Conservation (phyloP, 2,888 invertebrate species). For the Gisinianus flammeolus region DNA sequence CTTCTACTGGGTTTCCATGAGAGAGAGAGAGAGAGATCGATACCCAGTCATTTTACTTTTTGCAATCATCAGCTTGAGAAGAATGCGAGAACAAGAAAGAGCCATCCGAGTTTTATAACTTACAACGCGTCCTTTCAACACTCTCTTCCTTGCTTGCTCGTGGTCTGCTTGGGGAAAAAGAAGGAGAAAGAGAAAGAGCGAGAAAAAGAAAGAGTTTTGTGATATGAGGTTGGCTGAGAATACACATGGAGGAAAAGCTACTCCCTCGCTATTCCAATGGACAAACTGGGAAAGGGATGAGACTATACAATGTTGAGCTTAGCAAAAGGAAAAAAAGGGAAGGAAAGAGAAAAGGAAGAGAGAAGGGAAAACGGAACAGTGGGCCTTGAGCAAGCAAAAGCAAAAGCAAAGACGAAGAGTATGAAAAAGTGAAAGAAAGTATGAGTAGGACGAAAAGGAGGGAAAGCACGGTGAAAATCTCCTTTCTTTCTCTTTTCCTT, state of each 20-base stretch:
- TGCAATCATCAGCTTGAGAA: slow-evolving; percentile 36
- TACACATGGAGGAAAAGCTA: background rate
- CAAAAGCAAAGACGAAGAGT: background rate
- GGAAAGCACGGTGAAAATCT: background rate
- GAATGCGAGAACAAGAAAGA: background rate
- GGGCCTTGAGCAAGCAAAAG: background rate
- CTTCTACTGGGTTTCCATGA: no score
- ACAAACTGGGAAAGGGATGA: background rate
- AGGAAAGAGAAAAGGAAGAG: slow-evolving; percentile 17
- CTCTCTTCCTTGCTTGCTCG: background rate
- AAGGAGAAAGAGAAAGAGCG: background rate
- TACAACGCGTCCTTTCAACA: background rate
- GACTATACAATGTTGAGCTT: background rate
- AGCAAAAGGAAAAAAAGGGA: slow-evolving; percentile 6
- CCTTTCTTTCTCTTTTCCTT: background rate
- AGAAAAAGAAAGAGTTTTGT: no score
- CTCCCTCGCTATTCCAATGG: background rate
- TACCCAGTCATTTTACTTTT: slow-evolving; percentile 37
- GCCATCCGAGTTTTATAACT: background rate
- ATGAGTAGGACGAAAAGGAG: background rate
- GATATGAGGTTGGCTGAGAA: background rate
- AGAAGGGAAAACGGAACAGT: background rate
- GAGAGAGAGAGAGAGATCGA: slow-evolving; percentile 10
- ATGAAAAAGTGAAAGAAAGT: background rate
- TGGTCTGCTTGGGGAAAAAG: background rate